A percentile compares a stretch with the other conserved stretches of the same genome.
These are phyloP conservation scores for Urechis unicinctus DNA, from an alignment of 2,888 invertebrate species.

Conservation along the genomic window DNA sequence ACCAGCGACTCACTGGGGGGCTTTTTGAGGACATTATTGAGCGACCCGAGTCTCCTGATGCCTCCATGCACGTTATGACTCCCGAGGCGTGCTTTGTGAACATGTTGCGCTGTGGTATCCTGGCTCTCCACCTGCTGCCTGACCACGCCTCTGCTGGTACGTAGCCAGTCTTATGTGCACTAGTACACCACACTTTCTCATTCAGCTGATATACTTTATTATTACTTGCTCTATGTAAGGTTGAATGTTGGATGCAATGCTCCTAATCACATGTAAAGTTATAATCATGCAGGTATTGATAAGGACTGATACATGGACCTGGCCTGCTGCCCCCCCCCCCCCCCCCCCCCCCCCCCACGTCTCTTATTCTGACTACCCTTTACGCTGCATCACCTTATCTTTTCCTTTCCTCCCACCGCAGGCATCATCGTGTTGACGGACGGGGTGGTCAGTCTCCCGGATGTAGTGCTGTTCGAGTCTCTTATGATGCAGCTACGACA, in stretches of 20 bases:
- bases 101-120: constrained; percentile 69
- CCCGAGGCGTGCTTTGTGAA: constrained; percentile 70
- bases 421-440: constrained; percentile 67
- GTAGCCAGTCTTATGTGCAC: no score
- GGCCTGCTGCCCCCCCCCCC: no score
- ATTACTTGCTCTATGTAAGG: not conserved
- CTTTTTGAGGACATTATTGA: constrained; percentile 53
- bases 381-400: not conserved
- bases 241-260: no score
- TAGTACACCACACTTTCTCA: no score
- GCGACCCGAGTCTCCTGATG: constrained; percentile 24
- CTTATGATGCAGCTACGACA: constrained; percentile 67
- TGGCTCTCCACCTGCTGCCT: constrained; percentile 68
- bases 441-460: constrained; percentile 66
- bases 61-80: constrained; percentile 28
- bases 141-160: constrained; percentile 69
- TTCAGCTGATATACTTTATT: not conserved
- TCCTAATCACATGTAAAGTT: no score
- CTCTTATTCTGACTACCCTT: no score
- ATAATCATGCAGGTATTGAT: no score
- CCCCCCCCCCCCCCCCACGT: no score
- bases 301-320: no score
- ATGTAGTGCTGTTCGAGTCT: constrained; percentile 66
- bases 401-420: constrained; percentile 41
- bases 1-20: constrained; percentile 52